Percentiles rank a stretch among this genome's conserved stretches.
Conservation (phyloP, 2,888 invertebrate genomes). For the Ariolimax columbianus region DNA sequence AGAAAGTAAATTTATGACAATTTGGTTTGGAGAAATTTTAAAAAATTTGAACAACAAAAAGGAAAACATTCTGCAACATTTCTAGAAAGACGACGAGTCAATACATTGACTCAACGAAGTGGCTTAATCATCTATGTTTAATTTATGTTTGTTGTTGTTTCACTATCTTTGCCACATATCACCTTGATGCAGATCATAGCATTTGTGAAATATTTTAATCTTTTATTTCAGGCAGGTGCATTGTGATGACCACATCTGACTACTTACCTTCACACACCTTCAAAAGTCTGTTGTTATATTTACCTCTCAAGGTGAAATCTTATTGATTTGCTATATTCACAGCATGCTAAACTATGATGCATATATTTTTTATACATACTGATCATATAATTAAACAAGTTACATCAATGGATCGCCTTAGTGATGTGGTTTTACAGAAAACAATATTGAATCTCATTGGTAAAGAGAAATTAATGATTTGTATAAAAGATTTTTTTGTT, state of each 20-base stretch:
- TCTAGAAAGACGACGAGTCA: no score
- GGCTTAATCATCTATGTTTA: no score
- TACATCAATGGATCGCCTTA: not conserved
- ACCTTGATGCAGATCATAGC: not conserved
- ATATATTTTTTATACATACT: not conserved
- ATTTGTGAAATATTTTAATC: not conserved
- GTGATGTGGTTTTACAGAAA: no score
- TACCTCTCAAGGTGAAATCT: not conserved
- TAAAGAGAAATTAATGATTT: no score
- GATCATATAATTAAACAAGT: not conserved
- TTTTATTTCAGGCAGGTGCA: conserved; percentile 31
- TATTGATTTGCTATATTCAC: not conserved
- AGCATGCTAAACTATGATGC: not conserved
- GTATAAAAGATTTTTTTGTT: no score
- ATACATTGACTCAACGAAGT: no score
- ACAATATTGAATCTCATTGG: no score
- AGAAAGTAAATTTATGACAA: no score
- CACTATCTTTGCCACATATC: not conserved
- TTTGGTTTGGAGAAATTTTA: no score
- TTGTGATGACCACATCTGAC: not conserved
- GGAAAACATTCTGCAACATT: no score
- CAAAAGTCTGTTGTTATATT: not conserved
- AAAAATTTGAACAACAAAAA: no score
- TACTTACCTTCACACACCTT: not conserved
- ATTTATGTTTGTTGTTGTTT: no score